A percentile compares a stretch with the other conserved stretches of the same genome.
phyloP scores from a whole-genome alignment of 2,113 vertebrate genomes.

The Peromyscus polionotus region DNA sequence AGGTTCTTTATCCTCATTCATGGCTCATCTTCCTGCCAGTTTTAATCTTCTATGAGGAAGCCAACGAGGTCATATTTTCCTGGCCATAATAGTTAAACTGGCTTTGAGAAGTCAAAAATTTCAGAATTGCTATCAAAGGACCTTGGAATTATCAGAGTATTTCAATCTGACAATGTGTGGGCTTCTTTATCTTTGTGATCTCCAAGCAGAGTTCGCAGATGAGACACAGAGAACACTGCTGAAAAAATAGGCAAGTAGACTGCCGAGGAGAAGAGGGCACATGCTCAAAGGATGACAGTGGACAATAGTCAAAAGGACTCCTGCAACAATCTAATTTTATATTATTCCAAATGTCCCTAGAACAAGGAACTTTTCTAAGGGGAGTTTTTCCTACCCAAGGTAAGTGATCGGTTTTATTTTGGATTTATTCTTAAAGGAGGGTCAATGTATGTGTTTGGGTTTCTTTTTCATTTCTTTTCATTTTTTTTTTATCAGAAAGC shows the following conservation, averaged over 20 bases:
- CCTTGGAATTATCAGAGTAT: background rate
- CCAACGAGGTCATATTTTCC: background rate
- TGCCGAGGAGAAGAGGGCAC: background rate
- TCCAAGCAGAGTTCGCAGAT: background rate
- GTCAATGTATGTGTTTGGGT: background rate
- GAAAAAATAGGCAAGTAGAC: background rate
- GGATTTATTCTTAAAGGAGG: background rate
- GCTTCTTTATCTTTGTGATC: background rate
- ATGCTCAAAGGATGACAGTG: background rate
- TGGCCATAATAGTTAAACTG: background rate
- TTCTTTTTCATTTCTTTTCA: background rate
- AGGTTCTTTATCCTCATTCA: background rate
- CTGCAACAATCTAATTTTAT: background rate
- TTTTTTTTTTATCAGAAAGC: background rate
- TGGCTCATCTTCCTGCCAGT: background rate
- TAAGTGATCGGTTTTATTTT: background rate
- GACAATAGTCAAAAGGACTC: background rate
- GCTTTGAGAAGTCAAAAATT: background rate
- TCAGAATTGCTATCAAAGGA: background rate
- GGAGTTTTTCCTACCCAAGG: background rate
- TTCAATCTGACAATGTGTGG: background rate
- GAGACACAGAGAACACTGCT: background rate
- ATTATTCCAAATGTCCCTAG: background rate
- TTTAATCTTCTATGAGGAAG: background rate
- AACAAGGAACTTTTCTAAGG: background rate